Evolutionary conservation across 2,888 invertebrate species (phyloP).

Genomic region (Netelia fuscicornis): DNA sequence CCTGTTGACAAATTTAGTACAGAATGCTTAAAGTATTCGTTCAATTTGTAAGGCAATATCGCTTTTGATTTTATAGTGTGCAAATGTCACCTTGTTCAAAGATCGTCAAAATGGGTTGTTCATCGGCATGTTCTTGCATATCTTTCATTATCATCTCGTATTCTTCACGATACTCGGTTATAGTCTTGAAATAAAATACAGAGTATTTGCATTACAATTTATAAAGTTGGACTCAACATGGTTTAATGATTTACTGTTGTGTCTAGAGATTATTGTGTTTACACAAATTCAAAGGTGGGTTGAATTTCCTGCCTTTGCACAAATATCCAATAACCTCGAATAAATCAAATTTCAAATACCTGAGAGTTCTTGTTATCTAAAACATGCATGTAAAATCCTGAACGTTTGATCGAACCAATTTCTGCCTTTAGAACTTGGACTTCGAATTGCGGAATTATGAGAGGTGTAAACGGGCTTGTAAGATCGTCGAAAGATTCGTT

Average conservation of each 20-base stretch:
- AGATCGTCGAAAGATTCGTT: slow-evolving; percentile 27
- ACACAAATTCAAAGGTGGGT: background rate
- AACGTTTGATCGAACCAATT: slow-evolving; percentile 1
- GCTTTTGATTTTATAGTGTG: background rate
- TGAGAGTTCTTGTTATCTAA: slow-evolving; percentile 45
- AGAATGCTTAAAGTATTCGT: slow-evolving; percentile 10
- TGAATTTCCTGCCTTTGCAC: too few relatives aligned
- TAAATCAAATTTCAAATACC: slow-evolving; percentile 26
- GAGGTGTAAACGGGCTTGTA: background rate
- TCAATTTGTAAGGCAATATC: background rate
- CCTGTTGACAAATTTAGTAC: slow-evolving; percentile 75
- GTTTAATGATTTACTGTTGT: too few relatives aligned
- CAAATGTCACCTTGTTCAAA: slow-evolving; percentile 83
- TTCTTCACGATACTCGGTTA: slow-evolving; percentile 69
- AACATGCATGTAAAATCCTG: slow-evolving; percentile 45
- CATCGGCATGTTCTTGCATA: slow-evolving; percentile 85
- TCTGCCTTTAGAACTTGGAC: slow-evolving; percentile 74
- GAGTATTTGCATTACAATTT: background rate
- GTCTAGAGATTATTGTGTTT: background rate
- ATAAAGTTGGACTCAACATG: background rate
- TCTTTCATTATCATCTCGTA: slow-evolving; percentile 86
- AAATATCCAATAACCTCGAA: too few relatives aligned
- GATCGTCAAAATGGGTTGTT: slow-evolving; percentile 85
- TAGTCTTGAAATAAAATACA: slow-evolving; percentile 17
- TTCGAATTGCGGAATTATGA: slow-evolving; percentile 77